These are phyloP conservation scores for Elgaria multicarinata DNA, from an alignment of 2,113 vertebrate genomes.

Conservation along the genomic window DNA sequence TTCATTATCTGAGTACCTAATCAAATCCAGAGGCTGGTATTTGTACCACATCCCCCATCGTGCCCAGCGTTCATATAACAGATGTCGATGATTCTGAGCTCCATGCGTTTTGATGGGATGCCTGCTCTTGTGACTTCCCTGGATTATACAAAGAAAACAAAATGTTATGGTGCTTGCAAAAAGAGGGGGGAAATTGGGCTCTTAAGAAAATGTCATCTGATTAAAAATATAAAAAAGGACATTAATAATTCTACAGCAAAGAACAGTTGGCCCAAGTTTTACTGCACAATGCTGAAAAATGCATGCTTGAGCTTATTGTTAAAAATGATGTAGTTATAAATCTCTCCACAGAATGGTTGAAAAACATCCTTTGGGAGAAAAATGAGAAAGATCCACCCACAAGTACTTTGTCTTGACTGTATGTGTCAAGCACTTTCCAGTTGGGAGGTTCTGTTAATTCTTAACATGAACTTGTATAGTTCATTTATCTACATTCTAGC, in stretches of 20 bases:
- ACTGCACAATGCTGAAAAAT: not conserved
- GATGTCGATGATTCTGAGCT: slow-evolving; percentile 95
- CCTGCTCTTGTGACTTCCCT: slow-evolving; percentile 96
- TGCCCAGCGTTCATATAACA: slow-evolving; percentile 97
- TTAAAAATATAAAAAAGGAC: not conserved
- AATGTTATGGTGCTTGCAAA: not conserved
- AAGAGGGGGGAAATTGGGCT: rapidly evolving
- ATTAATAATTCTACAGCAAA: not conserved
- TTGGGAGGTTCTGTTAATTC: not conserved
- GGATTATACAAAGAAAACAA: slow-evolving; percentile 35
- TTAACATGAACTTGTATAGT: not conserved
- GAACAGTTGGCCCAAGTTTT: not conserved
- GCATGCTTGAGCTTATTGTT: not conserved
- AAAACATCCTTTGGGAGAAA: not conserved
- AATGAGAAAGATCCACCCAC: not conserved
- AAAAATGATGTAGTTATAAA: not conserved
- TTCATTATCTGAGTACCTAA: slow-evolving; percentile 82
- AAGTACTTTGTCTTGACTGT: not conserved
- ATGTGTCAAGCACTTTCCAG: not conserved
- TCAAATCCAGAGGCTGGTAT: slow-evolving; percentile 96
- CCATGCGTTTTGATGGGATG: slow-evolving; percentile 96
- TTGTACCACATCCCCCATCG: slow-evolving; percentile 99
- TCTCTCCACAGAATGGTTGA: slow-evolving; percentile 9
- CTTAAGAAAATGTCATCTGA: not conserved
- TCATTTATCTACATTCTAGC: not conserved